These are phyloP conservation scores for Brachyhypopomus gauderio DNA, from an alignment of 2,113 vertebrate species.

Conservation along the genomic window DNA sequence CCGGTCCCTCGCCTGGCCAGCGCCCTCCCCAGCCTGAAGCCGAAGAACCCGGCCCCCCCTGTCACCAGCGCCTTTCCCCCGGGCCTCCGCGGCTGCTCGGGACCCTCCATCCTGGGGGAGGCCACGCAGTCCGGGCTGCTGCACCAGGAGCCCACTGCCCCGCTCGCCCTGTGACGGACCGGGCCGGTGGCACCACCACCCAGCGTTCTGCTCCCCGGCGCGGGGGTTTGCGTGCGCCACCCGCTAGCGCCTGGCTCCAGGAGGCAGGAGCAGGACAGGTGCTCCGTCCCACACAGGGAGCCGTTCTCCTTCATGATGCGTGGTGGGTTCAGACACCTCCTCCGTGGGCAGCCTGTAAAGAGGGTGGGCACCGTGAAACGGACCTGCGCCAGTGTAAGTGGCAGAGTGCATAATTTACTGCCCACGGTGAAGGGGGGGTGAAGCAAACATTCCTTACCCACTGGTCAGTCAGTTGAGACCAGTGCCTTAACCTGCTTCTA, in stretches of 20 bases:
- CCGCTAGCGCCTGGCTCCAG: conserved; percentile 31
- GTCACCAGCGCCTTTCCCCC: conserved; percentile 82
- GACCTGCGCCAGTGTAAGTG: conserved; percentile 44
- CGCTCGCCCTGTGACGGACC: conserved; percentile 58
- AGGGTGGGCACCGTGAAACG: conserved; percentile 30
- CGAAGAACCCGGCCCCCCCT: conserved; percentile 90
- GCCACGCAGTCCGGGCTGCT: conserved; percentile 53
- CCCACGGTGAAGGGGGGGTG: conserved; percentile 14
- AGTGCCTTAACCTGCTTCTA: conserved; percentile 14
- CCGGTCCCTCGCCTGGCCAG: conserved; percentile 75
- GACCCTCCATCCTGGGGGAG: conserved; percentile 53
- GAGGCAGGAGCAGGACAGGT: conserved; percentile 53
- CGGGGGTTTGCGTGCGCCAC: conserved; percentile 43
- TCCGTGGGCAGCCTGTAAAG: conserved; percentile 35
- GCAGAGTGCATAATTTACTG: conserved; percentile 52
- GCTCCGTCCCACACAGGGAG: conserved; percentile 62
- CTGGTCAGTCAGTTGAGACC: conserved; percentile 23
- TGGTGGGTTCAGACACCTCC: conserved; percentile 35
- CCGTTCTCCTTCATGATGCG: conserved; percentile 55
- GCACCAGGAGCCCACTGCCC: conserved; percentile 53
- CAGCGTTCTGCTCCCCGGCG: not conserved
- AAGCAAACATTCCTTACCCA: conserved; percentile 38
- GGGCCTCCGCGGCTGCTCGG: not conserved
- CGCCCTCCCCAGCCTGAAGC: conserved; percentile 82
- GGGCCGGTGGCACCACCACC: not conserved